These are phyloP conservation scores for Caenorhabditis sinica DNA, from an alignment of 2,888 invertebrate genomes.

Conservation along the genomic window DNA sequence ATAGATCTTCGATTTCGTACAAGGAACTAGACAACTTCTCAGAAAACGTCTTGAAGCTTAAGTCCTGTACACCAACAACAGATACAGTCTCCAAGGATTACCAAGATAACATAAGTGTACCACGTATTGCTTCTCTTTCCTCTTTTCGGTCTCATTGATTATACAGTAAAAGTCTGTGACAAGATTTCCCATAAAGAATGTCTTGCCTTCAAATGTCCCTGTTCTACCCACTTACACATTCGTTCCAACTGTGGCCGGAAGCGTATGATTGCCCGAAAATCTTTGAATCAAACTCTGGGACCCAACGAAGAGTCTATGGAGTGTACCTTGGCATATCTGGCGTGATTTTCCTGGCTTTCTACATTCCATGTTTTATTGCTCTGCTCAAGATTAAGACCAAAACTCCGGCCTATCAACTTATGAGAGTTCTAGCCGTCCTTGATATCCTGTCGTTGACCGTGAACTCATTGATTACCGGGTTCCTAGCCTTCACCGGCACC, in stretches of 20 bases:
- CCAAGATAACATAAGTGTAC: too few relatives aligned
- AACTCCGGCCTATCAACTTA: conserved; percentile 1
- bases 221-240: background rate
- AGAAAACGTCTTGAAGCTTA: too few relatives aligned
- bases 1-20: too few relatives aligned
- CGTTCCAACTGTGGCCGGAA: background rate
- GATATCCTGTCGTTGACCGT: conserved; percentile 13
- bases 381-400: background rate
- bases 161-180: too few relatives aligned
- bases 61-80: too few relatives aligned
- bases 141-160: too few relatives aligned
- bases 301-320: background rate
- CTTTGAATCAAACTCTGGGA: background rate
- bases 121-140: too few relatives aligned
- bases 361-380: conserved; percentile 11
- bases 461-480: conserved; percentile 12
- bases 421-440: background rate
- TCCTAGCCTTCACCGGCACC: background rate
- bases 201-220: background rate
- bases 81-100: too few relatives aligned
- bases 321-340: background rate
- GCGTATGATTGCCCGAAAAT: background rate
- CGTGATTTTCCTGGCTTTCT: background rate
- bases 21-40: too few relatives aligned
- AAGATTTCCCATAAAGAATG: too few relatives aligned